phyloP scores from a whole-genome alignment of 2,888 invertebrate species.

The Lepidocyrtoides sp. region DNA sequence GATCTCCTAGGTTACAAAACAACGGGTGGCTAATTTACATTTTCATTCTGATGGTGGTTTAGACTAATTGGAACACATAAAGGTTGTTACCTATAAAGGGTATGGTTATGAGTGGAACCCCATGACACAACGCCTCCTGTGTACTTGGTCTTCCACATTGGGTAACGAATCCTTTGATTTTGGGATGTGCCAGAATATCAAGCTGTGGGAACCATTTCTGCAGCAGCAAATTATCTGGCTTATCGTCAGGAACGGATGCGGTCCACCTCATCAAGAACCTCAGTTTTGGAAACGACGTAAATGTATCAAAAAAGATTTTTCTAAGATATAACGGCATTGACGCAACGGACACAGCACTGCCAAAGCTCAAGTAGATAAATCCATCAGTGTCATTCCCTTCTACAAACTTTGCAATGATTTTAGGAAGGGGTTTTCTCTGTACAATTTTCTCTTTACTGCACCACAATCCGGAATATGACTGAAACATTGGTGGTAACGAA shows the following conservation, averaged over 20 bases:
- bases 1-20: conserved; percentile 54
- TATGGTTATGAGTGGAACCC: conserved; percentile 78
- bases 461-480: conserved; percentile 49
- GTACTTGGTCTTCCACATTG: conserved; percentile 66
- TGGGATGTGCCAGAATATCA: conserved; percentile 36
- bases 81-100: conserved; percentile 77
- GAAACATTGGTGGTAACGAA: conserved; percentile 40
- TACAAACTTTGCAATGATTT: conserved; percentile 62
- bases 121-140: conserved; percentile 81
- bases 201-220: conserved; percentile 83
- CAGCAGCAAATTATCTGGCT: conserved; percentile 84
- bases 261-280: conserved; percentile 85
- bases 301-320: conserved; percentile 75
- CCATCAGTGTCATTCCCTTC: conserved; percentile 18
- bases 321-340: conserved; percentile 56
- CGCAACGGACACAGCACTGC: conserved; percentile 63
- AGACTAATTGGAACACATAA: too few species aligned
- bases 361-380: conserved; percentile 84
- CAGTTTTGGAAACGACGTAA: conserved; percentile 67
- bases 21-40: too few species aligned
- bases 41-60: neutral
- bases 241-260: conserved; percentile 66
- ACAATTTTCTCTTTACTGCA: conserved; percentile 20
- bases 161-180: conserved; percentile 78
- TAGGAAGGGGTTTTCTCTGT: conserved; percentile 46